Evolutionary conservation across 2,797 vertebrate genomes (phyloP).

Genomic region (Dryobates pubescens): DNA sequence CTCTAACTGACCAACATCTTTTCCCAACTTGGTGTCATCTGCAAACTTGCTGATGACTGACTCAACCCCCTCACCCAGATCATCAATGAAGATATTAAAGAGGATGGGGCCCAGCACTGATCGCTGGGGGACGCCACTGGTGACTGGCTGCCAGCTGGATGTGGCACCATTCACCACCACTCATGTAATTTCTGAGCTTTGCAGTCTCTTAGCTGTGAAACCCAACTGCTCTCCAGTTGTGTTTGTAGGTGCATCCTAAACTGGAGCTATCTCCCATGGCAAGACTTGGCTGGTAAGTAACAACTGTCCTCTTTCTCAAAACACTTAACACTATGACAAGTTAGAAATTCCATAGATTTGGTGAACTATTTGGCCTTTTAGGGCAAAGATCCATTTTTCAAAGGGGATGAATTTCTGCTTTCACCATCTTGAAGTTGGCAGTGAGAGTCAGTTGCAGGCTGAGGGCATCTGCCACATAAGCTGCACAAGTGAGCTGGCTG

Average conservation of each 20-base stretch:
- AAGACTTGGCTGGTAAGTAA: neutral
- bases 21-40: no score
- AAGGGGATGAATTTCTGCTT: neutral
- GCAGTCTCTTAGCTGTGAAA: neutral
- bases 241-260: neutral
- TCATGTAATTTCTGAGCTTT: neutral
- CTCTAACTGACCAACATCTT: no score
- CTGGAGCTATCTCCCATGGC: neutral
- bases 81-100: no score
- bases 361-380: neutral
- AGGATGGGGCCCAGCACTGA: no score
- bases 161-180: no score
- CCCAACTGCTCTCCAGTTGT: neutral
- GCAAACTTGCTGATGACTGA: no score
- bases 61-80: no score
- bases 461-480: neutral
- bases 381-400: neutral
- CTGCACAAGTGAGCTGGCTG: neutral
- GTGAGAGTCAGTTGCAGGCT: neutral
- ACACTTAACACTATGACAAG: neutral
- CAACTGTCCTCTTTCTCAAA: neutral
- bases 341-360: neutral
- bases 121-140: no score
- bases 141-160: no score
- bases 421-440: neutral